A percentile compares a stretch with the other conserved stretches of the same genome.
Conservation (phyloP, 2,888 invertebrate genomes). For the Amblyteles armatorius region DNA sequence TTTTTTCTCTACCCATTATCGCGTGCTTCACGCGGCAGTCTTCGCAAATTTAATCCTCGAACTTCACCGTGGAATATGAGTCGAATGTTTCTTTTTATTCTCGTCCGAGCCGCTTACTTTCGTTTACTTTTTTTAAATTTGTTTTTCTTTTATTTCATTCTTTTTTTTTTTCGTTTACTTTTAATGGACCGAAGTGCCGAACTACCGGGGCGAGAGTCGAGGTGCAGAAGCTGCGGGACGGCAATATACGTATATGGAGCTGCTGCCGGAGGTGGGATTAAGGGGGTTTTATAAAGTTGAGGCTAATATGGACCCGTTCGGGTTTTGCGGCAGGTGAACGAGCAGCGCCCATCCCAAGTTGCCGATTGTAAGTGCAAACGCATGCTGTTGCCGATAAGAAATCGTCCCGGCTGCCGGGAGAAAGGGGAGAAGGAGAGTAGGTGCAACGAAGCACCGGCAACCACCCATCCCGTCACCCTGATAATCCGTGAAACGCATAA, state of each 20-base stretch:
- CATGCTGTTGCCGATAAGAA: conserved; percentile 78
- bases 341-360: conserved; percentile 39
- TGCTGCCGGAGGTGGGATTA: neutral
- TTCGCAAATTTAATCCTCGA: neutral
- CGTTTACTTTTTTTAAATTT: neutral
- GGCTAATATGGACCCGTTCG: conserved; percentile 40
- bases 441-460: conserved; percentile 68
- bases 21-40: neutral
- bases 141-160: neutral
- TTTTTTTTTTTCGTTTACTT: neutral
- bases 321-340: conserved; percentile 43
- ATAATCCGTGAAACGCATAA: conserved; percentile 76
- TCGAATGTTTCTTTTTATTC: neutral
- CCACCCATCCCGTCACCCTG: conserved; percentile 70
- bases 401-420: conserved; percentile 35
- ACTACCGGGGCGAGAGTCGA: conserved; percentile 3
- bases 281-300: conserved; percentile 20
- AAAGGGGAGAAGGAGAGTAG: conserved; percentile 7
- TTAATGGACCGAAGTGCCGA: conserved; percentile 16
- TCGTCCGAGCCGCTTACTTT: neutral
- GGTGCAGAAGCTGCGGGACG: neutral
- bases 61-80: neutral
- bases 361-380: conserved; percentile 78
- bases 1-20: neutral
- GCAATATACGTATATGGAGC: neutral